phyloP scores from a whole-genome alignment of 92 coral and sea anemone genomes.

The Palythoa heliodiscus region DNA sequence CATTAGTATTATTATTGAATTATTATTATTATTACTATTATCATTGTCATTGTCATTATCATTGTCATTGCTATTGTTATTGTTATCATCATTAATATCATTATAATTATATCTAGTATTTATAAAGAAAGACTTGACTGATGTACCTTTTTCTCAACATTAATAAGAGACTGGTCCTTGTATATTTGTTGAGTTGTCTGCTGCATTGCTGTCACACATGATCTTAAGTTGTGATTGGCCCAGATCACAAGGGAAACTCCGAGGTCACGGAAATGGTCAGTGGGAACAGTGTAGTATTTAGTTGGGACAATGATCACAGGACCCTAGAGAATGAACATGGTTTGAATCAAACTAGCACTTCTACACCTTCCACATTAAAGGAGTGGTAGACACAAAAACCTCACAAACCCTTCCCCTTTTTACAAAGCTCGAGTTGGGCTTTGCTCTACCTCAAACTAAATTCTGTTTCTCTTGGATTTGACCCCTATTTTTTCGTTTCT shows the following conservation, averaged over 20 bases:
- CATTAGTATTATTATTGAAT: too few relatives aligned
- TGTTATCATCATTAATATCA: neutral
- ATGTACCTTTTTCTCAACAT: slow-evolving; percentile 90
- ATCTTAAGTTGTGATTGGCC: slow-evolving; percentile 99
- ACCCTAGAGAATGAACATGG: slow-evolving; percentile 61
- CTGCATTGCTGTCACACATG: slow-evolving; percentile 90
- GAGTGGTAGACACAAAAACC: too few relatives aligned
- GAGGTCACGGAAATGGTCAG: slow-evolving; percentile 91
- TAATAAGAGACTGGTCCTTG: slow-evolving; percentile 92
- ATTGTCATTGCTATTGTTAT: neutral
- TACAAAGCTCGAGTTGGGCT: too few relatives aligned
- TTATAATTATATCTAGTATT: neutral
- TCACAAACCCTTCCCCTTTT: too few relatives aligned
- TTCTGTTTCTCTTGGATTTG: too few relatives aligned
- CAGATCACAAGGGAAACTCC: slow-evolving; percentile 93
- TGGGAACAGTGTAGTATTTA: slow-evolving; percentile 94
- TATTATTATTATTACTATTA: neutral
- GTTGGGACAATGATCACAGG: slow-evolving; percentile 98
- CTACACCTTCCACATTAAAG: neutral
- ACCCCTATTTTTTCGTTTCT: too few relatives aligned
- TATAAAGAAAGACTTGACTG: neutral
- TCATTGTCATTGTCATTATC: neutral
- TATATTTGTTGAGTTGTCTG: slow-evolving; percentile 89
- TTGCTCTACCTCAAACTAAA: too few relatives aligned
- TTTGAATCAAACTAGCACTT: neutral